Base-by-base conservation (phyloP, 2,797 vertebrate genomes). In the Hylomyscus alleni region DNA sequence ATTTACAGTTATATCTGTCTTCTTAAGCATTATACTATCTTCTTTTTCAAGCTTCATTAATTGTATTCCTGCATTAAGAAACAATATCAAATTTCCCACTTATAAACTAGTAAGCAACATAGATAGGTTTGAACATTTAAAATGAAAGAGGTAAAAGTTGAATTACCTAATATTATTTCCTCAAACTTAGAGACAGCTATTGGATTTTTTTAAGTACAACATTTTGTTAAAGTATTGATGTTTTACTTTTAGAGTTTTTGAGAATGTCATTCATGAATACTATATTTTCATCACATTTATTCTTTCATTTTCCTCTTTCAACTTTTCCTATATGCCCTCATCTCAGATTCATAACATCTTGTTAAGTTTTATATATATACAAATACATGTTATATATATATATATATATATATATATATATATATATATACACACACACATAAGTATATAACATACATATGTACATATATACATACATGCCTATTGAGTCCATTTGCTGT, bases 31-130 rank as follows among this genome's bases (percentile, higher is more conserved):
- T 86, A 62, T 56, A 40, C 31, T 47, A 69, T 81, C 47, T 85
- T 47, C 34, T 77, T 54, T 67, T 92, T 82, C 47, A 82, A 88
- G 88, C 3, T 92, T 80, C 76, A 67, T 3, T 56, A 47, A 76
- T 40, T 78, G 24, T 9, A 54, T 26, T 89, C 29, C 12, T 90
- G 34, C 78, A 44, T 47, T 93, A 84, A 93, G 50, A 95, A 90
- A 88, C 1, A 34, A 29, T n/a, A 84, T 50, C 31, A 80, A 82
- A 69, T 72, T 87, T 94, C 20, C 10, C 3, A 60, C 11, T 93
- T 93, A 73, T 56, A 88, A 90, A 37, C 29, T 77, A 83, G 58
- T 60, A 85, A 44, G 54, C 29, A 10, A 56, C 8, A 5, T 62
- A 50, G 6, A 72, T 56, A 89, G 20, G 12, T 75, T 34, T 9